phyloP scores from a whole-genome alignment of 92 coral and sea anemone species.

The Montipora capitata region DNA sequence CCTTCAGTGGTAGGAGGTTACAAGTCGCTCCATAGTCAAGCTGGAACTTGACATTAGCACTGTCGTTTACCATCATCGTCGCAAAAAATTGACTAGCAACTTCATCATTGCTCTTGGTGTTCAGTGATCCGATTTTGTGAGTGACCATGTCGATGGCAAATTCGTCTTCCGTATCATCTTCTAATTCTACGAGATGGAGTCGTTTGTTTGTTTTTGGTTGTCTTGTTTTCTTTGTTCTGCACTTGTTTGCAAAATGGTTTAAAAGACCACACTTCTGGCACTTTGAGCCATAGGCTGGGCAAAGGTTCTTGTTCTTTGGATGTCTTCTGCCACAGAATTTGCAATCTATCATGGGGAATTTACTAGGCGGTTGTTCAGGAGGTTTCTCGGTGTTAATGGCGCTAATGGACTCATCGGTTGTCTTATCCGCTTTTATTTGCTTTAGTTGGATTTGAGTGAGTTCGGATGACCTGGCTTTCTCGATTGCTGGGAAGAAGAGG shows the following conservation, averaged over 20 bases:
- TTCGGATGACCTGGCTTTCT: conserved; percentile 55
- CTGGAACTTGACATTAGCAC: conserved; percentile 55
- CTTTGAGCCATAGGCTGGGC: conserved; percentile 52
- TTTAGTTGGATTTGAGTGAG: conserved; percentile 66
- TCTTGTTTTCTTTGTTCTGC: conserved; percentile 40
- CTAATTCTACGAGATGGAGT: conserved; percentile 53
- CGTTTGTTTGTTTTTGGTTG: conserved; percentile 20
- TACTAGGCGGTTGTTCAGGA: neutral
- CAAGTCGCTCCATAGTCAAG: conserved; percentile 74
- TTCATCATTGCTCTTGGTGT: conserved; percentile 24
- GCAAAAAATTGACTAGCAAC: conserved; percentile 61
- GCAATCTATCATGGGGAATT: conserved; percentile 51
- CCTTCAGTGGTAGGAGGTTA: conserved; percentile 70
- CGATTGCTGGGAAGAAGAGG: conserved; percentile 10
- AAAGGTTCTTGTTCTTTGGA: conserved; percentile 58
- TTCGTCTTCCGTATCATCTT: conserved; percentile 57
- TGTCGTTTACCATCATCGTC: conserved; percentile 68
- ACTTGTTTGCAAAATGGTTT: conserved; percentile 44
- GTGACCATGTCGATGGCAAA: conserved; percentile 4
- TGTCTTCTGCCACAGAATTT: conserved; percentile 62
- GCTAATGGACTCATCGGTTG: conserved; percentile 47
- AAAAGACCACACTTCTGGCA: conserved; percentile 53
- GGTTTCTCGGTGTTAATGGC: conserved; percentile 34
- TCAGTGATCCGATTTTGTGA: conserved; percentile 56
- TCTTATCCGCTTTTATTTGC: conserved; percentile 59